Percentiles rank a stretch among this genome's conserved stretches.
These are phyloP conservation scores for Bombus pyrosoma DNA, from an alignment of 1,140 invertebrate species.

Conservation along the genomic window DNA sequence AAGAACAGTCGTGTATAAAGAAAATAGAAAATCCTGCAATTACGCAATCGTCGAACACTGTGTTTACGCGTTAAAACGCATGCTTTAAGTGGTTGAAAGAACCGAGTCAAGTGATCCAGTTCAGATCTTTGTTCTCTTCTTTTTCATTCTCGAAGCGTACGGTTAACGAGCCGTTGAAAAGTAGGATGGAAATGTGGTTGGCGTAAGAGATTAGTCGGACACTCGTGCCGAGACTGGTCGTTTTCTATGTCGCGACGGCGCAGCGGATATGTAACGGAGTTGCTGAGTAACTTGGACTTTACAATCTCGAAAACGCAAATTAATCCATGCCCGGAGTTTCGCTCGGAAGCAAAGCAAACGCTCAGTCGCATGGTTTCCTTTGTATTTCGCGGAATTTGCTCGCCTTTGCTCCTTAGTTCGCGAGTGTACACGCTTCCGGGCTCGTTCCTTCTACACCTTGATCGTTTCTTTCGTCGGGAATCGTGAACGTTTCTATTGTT, in stretches of 20 bases:
- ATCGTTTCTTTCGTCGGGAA: not conserved
- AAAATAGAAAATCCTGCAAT: not conserved
- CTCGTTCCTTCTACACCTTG: not conserved
- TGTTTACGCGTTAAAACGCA: not conserved
- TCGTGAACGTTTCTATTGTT: slow-evolving; percentile 9
- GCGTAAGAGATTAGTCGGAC: not conserved
- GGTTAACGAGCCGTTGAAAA: slow-evolving; percentile 28
- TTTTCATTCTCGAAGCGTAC: not conserved
- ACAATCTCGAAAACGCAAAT: slow-evolving; percentile 33
- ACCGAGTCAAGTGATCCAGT: not conserved
- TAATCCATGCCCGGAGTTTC: slow-evolving; percentile 30
- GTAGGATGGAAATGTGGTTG: slow-evolving; percentile 1
- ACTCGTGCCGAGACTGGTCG: not conserved
- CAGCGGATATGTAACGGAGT: slow-evolving; percentile 21
- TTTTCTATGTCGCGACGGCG: not conserved
- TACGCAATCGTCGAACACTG: not conserved
- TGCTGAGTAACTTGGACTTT: slow-evolving; percentile 14
- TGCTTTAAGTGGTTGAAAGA: not conserved
- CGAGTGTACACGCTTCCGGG: not conserved
- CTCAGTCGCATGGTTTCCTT: not conserved
- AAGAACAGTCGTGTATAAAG: not conserved
- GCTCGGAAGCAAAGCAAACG: not conserved
- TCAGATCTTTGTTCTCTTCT: not conserved
- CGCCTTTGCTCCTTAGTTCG: slow-evolving; percentile 14
- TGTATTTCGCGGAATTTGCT: slow-evolving; percentile 13